phyloP scores from a whole-genome alignment of 2,113 vertebrate species.

The Hepsetus odoe region DNA sequence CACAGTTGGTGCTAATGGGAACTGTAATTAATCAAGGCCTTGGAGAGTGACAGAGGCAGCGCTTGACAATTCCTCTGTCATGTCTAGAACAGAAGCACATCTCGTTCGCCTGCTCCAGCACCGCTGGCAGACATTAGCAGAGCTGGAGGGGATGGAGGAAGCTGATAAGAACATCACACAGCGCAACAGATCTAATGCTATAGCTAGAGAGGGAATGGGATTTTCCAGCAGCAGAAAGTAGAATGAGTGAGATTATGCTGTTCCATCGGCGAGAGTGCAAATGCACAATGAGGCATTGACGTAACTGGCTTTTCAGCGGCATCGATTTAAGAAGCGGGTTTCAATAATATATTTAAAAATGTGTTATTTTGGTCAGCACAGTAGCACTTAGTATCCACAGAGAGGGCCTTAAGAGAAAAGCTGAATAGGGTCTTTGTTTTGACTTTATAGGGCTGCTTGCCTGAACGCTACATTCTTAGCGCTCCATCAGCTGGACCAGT shows the following conservation, averaged over 20 bases:
- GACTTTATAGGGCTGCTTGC: too few relatives aligned
- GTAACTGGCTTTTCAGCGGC: too few relatives aligned
- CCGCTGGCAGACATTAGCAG: conserved; percentile 62
- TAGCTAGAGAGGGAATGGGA: conserved; percentile 51
- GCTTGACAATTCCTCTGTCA: conserved; percentile 64
- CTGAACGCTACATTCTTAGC: too few relatives aligned
- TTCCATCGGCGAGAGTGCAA: background rate
- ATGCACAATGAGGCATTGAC: background rate
- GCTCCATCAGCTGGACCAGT: too few relatives aligned
- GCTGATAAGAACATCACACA: conserved; percentile 66
- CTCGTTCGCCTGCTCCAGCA: conserved; percentile 62
- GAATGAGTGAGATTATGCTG: background rate
- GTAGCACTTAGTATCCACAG: too few relatives aligned
- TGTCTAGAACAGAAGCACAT: conserved; percentile 67
- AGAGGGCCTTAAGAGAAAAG: too few relatives aligned
- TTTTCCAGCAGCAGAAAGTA: background rate
- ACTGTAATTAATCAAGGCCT: conserved; percentile 69
- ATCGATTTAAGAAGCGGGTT: too few relatives aligned
- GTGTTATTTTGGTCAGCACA: too few relatives aligned
- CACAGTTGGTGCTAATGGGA: conserved; percentile 70
- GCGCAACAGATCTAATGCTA: conserved; percentile 60
- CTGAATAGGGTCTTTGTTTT: too few relatives aligned
- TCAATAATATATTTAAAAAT: too few relatives aligned
- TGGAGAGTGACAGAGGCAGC: conserved; percentile 57
- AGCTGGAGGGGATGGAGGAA: conserved; percentile 59